Evolutionary conservation across 2,797 vertebrate species (phyloP), one percentile per base, ranked within the genome.

Genomic region (Knipowitschia caucasica): DNA sequence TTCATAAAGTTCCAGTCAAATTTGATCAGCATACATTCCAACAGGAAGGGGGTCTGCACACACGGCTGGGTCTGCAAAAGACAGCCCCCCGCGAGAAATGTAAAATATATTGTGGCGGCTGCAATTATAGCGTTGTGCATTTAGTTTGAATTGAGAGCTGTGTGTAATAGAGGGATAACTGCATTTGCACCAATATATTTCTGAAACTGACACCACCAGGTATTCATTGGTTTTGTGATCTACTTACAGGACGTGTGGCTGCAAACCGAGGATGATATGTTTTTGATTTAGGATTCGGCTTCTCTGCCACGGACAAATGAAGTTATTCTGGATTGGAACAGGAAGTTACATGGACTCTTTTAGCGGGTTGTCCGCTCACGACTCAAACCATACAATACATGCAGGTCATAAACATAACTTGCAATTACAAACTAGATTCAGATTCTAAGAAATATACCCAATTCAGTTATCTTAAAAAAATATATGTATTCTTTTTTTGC

Each of bases 251-350:
- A 11, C 20, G 10, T 5, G 38, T 40, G 38, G 38, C 9, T 40
- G 20, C 18, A 21, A 40, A 23, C 38, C n/a, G 9, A n/a, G 34
- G 1, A 17, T 6, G 34, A 40, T 23, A 12, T 20, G 2, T 12
- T 40, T 40, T 40, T 20, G 4, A 40, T 40, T 23, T 14, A 10
- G 17, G 30, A 12, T 10, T 33, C 15, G 8, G n/a, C 35, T 42
- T 33, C 15, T 18, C 27, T 1, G 2, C 21, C 5, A 49, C 20
- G 4, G n/a, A 5, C 34, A 52, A 40, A 38, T 58, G 26, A 43
- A 30, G 43, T 11, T 60, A 18, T 54, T 73, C 18, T 39, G 36
- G 21, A 39, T n/a, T 17, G 33, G 14, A 35, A 15, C 33, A n/a
- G 33, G 33, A 35, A 4, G 7, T 5, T 7, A 35, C n/a, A 35